phyloP scores from a whole-genome alignment of 2,888 invertebrate genomes.

The Diloba caeruleocephala region DNA sequence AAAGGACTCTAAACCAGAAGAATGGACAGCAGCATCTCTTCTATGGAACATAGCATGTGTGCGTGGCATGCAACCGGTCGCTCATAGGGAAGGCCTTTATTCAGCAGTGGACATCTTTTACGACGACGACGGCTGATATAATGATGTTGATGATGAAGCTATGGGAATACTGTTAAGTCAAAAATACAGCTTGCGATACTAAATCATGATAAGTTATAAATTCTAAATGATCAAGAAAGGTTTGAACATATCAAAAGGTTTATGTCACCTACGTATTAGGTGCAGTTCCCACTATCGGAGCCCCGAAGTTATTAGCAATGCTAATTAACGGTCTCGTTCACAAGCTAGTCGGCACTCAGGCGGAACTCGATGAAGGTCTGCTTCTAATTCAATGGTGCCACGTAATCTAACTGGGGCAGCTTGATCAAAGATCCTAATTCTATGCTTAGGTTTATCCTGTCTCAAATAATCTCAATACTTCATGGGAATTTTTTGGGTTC shows the following conservation, averaged over 20 bases:
- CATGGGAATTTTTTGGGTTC: too few species aligned
- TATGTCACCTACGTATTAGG: conserved; percentile 22
- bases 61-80: too few species aligned
- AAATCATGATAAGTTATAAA: conserved; percentile 25
- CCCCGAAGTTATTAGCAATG: conserved; percentile 61
- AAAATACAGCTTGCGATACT: too few species aligned
- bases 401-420: conserved; percentile 37
- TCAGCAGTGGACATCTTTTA: too few species aligned
- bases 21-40: too few species aligned
- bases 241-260: conserved; percentile 23
- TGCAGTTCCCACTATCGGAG: conserved; percentile 31
- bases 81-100: too few species aligned
- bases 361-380: conserved; percentile 37
- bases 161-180: too few species aligned
- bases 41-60: too few species aligned
- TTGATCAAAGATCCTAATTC: conserved; percentile 47
- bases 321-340: conserved; percentile 59
- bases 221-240: conserved; percentile 17
- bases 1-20: too few species aligned
- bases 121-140: too few species aligned
- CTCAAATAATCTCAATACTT: too few species aligned
- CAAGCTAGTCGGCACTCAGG: conserved; percentile 42
- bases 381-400: conserved; percentile 51
- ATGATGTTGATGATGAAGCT: too few species aligned
- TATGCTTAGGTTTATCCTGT: background rate